Evolutionary conservation across 35 echinoderm and acorn worm genomes (phyloP).

Genomic region (Nesometra sesokonis): DNA sequence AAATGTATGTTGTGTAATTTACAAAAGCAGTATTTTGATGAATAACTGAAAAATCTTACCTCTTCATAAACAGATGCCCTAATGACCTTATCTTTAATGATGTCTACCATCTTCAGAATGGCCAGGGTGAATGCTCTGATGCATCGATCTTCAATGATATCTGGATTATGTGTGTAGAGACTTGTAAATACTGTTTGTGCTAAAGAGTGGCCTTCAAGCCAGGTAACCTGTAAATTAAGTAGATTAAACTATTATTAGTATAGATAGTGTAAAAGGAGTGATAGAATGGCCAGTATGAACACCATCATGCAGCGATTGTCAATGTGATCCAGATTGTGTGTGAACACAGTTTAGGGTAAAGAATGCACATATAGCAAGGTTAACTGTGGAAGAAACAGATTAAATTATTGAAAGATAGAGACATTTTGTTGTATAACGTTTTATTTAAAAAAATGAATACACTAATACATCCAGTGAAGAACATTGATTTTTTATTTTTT

Average conservation of each 20-base stretch:
- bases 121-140: conserved; percentile 60
- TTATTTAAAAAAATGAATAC: too few species aligned
- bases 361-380: not conserved
- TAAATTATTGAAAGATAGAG: too few species aligned
- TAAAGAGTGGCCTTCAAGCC: conserved; percentile 89
- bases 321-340: not conserved
- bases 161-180: conserved; percentile 84
- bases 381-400: too few species aligned
- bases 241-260: too few species aligned
- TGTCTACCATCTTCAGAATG: conserved; percentile 76
- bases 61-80: conserved; percentile 93
- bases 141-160: conserved; percentile 71
- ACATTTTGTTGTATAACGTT: too few species aligned
- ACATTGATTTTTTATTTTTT: too few species aligned
- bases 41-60: conserved; percentile 25
- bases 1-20: too few species aligned
- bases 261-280: too few species aligned
- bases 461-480: too few species aligned
- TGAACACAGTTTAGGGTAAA: not conserved
- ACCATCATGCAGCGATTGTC: not conserved
- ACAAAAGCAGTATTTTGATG: too few species aligned
- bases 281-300: not conserved
- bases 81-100: conserved; percentile 85
- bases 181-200: conserved; percentile 98
- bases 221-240: conserved; percentile 60